These are phyloP conservation scores for Microctenopoma lineatum DNA, from an alignment of 2,797 vertebrate genomes.

Conservation along the genomic window DNA sequence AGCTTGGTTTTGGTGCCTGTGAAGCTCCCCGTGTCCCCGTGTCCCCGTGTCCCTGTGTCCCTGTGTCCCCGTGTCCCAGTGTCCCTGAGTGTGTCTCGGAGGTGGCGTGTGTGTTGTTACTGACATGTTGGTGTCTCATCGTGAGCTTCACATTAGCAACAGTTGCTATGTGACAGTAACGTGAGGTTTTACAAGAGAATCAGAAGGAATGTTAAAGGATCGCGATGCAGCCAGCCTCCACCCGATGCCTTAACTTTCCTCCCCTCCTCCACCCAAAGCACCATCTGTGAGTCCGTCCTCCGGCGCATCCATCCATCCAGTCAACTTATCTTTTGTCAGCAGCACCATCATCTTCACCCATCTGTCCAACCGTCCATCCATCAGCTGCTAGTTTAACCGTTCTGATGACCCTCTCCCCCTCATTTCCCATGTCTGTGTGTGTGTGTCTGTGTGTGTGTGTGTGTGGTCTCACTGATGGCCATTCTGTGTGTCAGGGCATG, in stretches of 20 bases:
- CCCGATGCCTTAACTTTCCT: too few relatives aligned
- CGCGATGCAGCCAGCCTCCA: neutral
- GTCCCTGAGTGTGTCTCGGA: too few relatives aligned
- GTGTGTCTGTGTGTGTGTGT: conserved; percentile 20
- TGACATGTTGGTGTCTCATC: too few relatives aligned
- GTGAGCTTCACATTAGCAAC: neutral
- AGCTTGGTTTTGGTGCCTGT: too few relatives aligned
- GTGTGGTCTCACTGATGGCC: conserved; percentile 63
- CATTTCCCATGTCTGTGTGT: conserved; percentile 59
- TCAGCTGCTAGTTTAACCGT: conserved; percentile 44
- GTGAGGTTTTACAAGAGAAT: too few relatives aligned
- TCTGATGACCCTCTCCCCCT: conserved; percentile 61
- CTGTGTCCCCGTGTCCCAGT: too few relatives aligned
- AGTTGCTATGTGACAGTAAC: neutral
- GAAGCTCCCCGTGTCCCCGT: too few relatives aligned
- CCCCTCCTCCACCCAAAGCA: neutral
- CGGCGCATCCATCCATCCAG: neutral
- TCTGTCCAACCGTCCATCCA: conserved; percentile 37
- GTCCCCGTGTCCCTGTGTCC: too few relatives aligned
- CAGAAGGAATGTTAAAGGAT: neutral
- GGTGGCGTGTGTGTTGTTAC: too few relatives aligned
- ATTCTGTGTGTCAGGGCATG: conserved; percentile 57
- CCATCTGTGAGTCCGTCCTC: neutral
- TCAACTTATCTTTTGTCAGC: neutral
- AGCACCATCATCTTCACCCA: neutral